Percentiles rank a stretch among this genome's conserved stretches.
These are phyloP conservation scores for Cheumatopsyche charites DNA, from an alignment of 1,140 invertebrate genomes.

Conservation along the genomic window DNA sequence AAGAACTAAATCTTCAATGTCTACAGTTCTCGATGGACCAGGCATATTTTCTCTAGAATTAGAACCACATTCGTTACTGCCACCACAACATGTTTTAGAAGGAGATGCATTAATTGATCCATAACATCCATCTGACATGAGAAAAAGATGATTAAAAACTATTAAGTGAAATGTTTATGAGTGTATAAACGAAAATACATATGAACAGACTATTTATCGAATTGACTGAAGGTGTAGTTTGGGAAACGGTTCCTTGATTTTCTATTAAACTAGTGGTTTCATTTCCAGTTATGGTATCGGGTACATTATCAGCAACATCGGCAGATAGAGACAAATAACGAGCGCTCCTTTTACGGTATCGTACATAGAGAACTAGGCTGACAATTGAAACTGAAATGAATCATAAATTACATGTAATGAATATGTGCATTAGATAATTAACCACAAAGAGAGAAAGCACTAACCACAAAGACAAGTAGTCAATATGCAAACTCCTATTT, in stretches of 20 bases:
- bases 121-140: slow-evolving; percentile 51
- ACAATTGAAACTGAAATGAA: slow-evolving; percentile 54
- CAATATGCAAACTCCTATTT: slow-evolving; percentile 54
- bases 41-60: slow-evolving; percentile 46
- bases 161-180: no score
- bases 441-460: slow-evolving; percentile 11
- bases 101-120: slow-evolving; percentile 58
- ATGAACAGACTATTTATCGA: slow-evolving; percentile 32
- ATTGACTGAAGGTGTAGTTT: slow-evolving; percentile 36
- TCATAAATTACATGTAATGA: slow-evolving; percentile 12
- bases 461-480: slow-evolving; percentile 55
- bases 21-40: slow-evolving; percentile 53
- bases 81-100: slow-evolving; percentile 54
- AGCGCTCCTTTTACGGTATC: slow-evolving; percentile 55
- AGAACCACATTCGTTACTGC: slow-evolving; percentile 55
- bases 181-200: slow-evolving; percentile 2
- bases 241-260: slow-evolving; percentile 47
- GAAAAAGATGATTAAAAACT: slow-evolving; percentile 10
- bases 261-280: slow-evolving; percentile 57
- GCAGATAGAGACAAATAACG: slow-evolving; percentile 51
- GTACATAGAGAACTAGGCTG: slow-evolving; percentile 57
- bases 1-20: slow-evolving; percentile 75
- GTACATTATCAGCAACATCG: slow-evolving; percentile 43
- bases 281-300: slow-evolving; percentile 47
- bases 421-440: slow-evolving; percentile 1